A percentile compares a stretch with the other conserved stretches of the same genome.
Conservation (phyloP, 2,113 vertebrate genomes). For the Callithrix jacchus region DNA sequence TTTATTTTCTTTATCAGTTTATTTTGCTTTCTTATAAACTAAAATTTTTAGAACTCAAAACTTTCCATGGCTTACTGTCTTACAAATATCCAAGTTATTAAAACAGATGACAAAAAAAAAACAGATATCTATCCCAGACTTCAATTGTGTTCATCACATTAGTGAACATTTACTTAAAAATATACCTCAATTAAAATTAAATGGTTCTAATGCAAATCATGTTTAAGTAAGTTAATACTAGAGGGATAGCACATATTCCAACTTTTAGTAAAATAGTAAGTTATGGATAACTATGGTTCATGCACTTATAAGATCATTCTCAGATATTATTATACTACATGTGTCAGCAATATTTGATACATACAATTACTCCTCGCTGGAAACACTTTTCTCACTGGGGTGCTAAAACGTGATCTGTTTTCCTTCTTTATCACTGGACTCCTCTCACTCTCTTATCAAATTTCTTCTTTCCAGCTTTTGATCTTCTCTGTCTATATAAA, state of each 20-base stretch:
- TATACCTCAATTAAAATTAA: not conserved
- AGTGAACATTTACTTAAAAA: not conserved
- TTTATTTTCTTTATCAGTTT: not conserved
- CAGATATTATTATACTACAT: not conserved
- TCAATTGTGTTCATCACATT: not conserved
- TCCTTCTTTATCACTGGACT: not conserved
- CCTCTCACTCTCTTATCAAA: not conserved
- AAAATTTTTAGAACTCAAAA: not conserved
- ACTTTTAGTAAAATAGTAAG: not conserved
- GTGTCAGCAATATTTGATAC: not conserved
- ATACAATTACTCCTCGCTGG: not conserved
- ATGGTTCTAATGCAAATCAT: not conserved
- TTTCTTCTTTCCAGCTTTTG: not conserved
- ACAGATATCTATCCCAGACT: not conserved
- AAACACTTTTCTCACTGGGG: not conserved
- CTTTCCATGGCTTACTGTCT: not conserved
- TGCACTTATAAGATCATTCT: not conserved
- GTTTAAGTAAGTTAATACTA: not conserved
- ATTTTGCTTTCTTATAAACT: not conserved
- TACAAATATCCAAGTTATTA: not conserved
- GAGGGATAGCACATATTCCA: not conserved
- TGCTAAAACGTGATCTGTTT: not conserved
- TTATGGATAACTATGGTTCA: not conserved
- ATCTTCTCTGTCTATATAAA: not conserved
- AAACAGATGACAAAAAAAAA: not conserved